Base-by-base conservation (phyloP, 2,797 vertebrate genomes). In the Gallirallus australis region DNA sequence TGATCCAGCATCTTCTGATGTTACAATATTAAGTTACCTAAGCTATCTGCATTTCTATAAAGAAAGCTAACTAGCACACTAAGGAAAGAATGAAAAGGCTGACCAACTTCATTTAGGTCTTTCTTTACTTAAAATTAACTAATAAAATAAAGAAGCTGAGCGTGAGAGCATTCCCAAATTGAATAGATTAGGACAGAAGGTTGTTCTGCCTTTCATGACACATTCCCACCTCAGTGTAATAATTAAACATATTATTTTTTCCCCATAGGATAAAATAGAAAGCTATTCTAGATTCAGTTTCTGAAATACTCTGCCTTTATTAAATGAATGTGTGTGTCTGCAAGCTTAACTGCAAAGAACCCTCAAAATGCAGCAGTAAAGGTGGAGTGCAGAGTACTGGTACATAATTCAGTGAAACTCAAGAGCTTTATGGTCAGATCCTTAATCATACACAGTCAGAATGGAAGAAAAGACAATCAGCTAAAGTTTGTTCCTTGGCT, bases 11-110 rank as follows among this genome's bases (percentile, higher is more conserved):
- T 91, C 94, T 82, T 88, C 93, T 96, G 77, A 39, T 70, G 56
- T 89, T 91, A 91, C 94, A 86, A 66, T 54, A 86, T 95, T 90
- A 91, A 72, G 59, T 96, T 95, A 88, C 86, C 52, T 54, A 75
- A 82, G 65, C 65, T 64, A 77, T 78, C 82, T 91, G 76, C 77
- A 86, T 94, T 83, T 90, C 94, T 76, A 64, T 52, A 69, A 54
- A 45, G 64, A 53, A 86, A 86, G 88, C 73, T 78, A 91, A 78
- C 40, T 28, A 57, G 63, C 80, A 54, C 19, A 53, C 16, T 6
- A 52, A 68, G 52, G 39, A 69, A 82, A 82, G 59, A 86, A 78
- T 35, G 24, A 88, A 83, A 82, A 91, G 54, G 25, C 35, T 66
- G 30, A 81, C 45, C 31, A 59, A 82, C 37, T 75, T 93, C 39